Base-by-base conservation (phyloP, 2,113 vertebrate species). In the Anhinga rufa region DNA sequence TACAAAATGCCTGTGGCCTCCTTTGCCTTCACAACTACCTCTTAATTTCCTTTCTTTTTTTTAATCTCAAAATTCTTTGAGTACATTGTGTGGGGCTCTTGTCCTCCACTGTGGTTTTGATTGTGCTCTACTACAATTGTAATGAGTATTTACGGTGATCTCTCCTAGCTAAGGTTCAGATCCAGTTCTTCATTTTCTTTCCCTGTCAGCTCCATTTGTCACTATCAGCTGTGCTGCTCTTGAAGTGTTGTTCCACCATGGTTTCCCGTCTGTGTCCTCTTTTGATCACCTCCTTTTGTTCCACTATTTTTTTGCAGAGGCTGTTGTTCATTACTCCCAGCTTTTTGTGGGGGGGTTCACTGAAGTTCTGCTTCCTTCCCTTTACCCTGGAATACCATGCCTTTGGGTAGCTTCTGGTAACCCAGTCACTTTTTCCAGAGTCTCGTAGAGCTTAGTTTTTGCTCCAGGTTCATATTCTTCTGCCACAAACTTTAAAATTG, bases 21-120 rank as follows among this genome's bases (percentile, higher is more conserved):
- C 93, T 48, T 86, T 85, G 70, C 44, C 31, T 96, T 90, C 96
- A 60, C 65, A 69, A 9, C 74, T 92, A 38, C 57, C 12, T 84
- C 77, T 91, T 94, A 66, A 88, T 96, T 95, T 92, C 60, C 38
- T 91, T 92, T 89, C 24, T 9, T 8, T 44, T 92, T 92, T 95
- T 83, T 82, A 8, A 54, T 86, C 44, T 94, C 57, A 10, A 0
- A 68, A 72, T 61, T 72, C 57, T 78, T 74, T 69, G 65, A 91
- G n/a, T 72, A 20, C 11, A 2, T 89, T 91, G 26, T 92, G 61
- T 55, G 62, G 36, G 17, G 25, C 29, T 94, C 52, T 87, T 89
- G 52, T 96, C 28, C 72, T 95, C 76, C 18, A 18, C 57, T n/a
- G 29, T 2, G 7, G 42, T 58, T 92, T 93, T 20, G 2, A 5